Conservation (phyloP, 2,797 vertebrate species). For the Anolis apletophallus region DNA sequence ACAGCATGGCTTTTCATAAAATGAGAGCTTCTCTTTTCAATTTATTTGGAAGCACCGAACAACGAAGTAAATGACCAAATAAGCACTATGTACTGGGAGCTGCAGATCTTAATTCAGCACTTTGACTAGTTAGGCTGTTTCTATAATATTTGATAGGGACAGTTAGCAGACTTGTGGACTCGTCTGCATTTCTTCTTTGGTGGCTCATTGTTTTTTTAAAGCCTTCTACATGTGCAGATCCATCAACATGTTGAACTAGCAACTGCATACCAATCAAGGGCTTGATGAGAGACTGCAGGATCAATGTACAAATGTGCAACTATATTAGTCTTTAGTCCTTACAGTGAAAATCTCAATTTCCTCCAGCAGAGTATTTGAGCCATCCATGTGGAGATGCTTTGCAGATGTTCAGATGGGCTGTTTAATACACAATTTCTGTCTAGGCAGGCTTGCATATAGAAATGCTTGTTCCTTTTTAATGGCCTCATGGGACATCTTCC, state of each 20-base stretch:
- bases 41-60: background rate
- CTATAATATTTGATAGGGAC: background rate
- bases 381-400: background rate
- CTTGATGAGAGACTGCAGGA: background rate
- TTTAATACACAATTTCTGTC: background rate
- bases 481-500: background rate
- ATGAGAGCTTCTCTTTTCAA: background rate
- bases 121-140: background rate
- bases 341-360: background rate
- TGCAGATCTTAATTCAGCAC: background rate
- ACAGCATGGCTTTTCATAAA: background rate
- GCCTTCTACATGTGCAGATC: background rate
- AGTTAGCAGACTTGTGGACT: background rate
- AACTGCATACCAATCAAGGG: background rate
- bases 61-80: background rate
- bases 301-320: background rate
- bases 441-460: background rate
- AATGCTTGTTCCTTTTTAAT: background rate
- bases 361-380: background rate
- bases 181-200: background rate
- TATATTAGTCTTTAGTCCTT: background rate
- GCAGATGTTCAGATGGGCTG: background rate
- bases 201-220: background rate
- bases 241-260: background rate
- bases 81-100: background rate